Evolutionary conservation across 2,888 invertebrate genomes (phyloP), one percentile per base, ranked within the genome.

Genomic region (Polia nebulosa): DNA sequence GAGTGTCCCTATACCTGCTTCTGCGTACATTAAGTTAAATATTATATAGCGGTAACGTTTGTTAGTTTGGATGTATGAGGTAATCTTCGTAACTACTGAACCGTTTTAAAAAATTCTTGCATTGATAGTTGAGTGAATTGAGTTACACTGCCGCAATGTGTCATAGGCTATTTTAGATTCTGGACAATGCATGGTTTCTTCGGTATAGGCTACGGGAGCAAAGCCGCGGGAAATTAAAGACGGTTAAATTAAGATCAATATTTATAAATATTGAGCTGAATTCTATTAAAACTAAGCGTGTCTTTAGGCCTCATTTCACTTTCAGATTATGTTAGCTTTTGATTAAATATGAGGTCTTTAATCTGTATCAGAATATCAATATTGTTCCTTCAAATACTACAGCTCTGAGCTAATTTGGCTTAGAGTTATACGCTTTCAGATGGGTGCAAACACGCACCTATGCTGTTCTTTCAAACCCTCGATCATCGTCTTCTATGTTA

Each of bases 221-320:
- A 9, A 17, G n/a, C 9, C 4, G 9, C 47, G 27, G 15, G 15
- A 47, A 47, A n/a, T n/a, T n/a, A 25, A 49, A 25, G 17, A 0
- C 5, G 11, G 8, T 13, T n/a, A 51, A 51, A 51, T n/a, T 20
- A 11, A 62, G 17, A 25, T 4, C 4, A 32, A 32, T 32, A 22
- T 62, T 61, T 41, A 20, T 34, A 15, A 0, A 44, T 64, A 64
- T 64, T 25, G 11, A 29, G 22, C 22, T 22, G 13, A 69, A 73
- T 63, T 63, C 32, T n/a, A 75, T 74, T 51, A 36, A 22, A 62
- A 27, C 11, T n/a, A 4, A 29, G 34, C 68, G 41, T 73, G 49
- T 17, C 34, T 51, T 74, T 20, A 36, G 44, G 11, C 27, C 34
- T 27, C 39, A 64, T 68, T 73, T 41, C 39, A 63, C 15, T 41